phyloP scores from a whole-genome alignment of 2,113 vertebrate genomes.

The Rousettus leschenaultii region DNA sequence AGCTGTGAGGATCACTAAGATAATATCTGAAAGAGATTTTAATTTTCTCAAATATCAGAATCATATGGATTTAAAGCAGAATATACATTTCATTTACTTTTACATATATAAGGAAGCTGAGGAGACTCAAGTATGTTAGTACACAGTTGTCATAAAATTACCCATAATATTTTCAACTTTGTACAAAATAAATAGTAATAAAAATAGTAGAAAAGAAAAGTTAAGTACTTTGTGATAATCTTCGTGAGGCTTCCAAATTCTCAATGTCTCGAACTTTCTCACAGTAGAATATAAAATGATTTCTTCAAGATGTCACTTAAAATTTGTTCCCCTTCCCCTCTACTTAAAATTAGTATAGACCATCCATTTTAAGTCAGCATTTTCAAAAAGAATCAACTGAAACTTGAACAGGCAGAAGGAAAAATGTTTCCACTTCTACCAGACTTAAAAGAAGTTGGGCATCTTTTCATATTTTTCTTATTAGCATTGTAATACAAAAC shows the following conservation, averaged over 20 bases:
- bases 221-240: not conserved
- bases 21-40: constrained; percentile 32
- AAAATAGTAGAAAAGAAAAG: not conserved
- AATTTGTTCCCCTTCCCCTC: constrained; percentile 39
- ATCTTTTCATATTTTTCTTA: constrained; percentile 67
- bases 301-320: constrained; percentile 55
- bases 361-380: constrained; percentile 62
- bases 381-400: constrained; percentile 63
- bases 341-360: constrained; percentile 21
- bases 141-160: constrained; percentile 4
- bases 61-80: not conserved
- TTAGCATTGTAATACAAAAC: constrained; percentile 67
- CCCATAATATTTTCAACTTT: not conserved
- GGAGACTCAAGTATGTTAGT: not conserved
- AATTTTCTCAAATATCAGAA: constrained; percentile 33
- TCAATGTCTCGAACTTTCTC: not conserved
- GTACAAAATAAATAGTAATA: not conserved
- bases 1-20: constrained; percentile 7
- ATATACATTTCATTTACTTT: not conserved
- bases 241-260: not conserved
- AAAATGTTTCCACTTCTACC: constrained; percentile 70
- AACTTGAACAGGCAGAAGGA: constrained; percentile 65
- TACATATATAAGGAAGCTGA: not conserved
- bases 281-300: not conserved
- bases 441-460: constrained; percentile 67